Conservation (phyloP, 2,113 vertebrate species). For the Vidua chalybeata region DNA sequence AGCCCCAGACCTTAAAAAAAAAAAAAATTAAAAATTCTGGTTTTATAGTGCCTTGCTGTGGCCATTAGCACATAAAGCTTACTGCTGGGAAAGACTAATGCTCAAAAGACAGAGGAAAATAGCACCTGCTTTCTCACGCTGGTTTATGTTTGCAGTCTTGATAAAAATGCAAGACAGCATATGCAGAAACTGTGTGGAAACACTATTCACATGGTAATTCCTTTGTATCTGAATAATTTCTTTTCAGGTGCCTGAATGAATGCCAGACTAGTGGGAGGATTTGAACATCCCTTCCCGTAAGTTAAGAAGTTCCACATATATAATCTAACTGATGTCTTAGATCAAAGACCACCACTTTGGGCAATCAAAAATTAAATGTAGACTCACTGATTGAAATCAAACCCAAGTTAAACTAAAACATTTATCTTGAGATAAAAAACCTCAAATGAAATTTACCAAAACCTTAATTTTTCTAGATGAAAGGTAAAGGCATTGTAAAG, state of each 20-base stretch:
- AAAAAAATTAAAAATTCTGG: conserved; percentile 23
- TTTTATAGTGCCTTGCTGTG: conserved; percentile 52
- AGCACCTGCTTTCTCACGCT: conserved; percentile 80
- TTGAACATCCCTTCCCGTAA: conserved; percentile 42
- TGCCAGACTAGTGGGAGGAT: conserved; percentile 54
- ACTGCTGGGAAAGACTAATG: conserved; percentile 73
- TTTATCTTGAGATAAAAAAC: not conserved
- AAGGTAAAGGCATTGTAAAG: not conserved
- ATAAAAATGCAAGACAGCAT: conserved; percentile 77
- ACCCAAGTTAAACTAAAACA: not conserved
- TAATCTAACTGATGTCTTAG: conserved; percentile 22
- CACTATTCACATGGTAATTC: conserved; percentile 80
- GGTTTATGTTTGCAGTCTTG: conserved; percentile 70
- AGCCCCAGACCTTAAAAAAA: not conserved
- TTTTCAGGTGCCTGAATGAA: conserved; percentile 76
- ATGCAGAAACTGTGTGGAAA: conserved; percentile 72
- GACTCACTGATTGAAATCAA: not conserved
- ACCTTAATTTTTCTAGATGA: not conserved
- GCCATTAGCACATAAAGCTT: conserved; percentile 52
- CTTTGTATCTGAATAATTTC: conserved; percentile 76
- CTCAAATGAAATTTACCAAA: not conserved
- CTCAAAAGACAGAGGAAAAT: conserved; percentile 72
- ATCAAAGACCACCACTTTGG: conserved; percentile 42
- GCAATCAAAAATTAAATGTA: conserved; percentile 12
- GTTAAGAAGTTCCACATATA: conserved; percentile 45